These are phyloP conservation scores for Pluvianellus socialis DNA, from an alignment of 2,113 vertebrate species.

Conservation along the genomic window DNA sequence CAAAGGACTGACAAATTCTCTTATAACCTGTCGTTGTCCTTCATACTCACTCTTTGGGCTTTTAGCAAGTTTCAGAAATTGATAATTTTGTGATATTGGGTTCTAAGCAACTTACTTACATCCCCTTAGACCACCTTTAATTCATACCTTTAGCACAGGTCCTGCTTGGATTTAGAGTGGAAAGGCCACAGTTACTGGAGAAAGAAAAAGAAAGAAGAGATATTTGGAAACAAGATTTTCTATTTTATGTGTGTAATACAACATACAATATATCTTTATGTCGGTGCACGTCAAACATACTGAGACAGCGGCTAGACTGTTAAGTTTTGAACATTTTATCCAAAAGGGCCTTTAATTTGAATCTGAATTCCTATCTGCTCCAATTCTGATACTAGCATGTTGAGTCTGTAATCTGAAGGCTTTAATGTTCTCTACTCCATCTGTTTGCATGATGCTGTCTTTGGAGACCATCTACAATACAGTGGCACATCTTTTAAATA, in stretches of 20 bases:
- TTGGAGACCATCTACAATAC: conserved; percentile 12
- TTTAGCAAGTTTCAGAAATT: not conserved
- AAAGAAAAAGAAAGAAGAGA: not conserved
- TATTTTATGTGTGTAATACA: not conserved
- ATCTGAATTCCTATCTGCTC: not conserved
- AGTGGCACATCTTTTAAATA: not conserved
- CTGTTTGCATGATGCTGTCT: conserved; percentile 22
- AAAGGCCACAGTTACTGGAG: not conserved
- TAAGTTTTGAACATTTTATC: not conserved
- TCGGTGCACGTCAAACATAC: not conserved
- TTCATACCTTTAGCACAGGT: not conserved
- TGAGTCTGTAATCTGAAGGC: conserved; percentile 23
- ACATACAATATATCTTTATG: not conserved
- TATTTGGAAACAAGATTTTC: not conserved
- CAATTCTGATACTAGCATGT: not conserved
- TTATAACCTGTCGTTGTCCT: not conserved
- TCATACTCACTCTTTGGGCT: not conserved
- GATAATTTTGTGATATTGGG: not conserved
- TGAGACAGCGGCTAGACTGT: not conserved
- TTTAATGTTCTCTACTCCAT: conserved; percentile 46
- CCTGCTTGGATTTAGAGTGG: not conserved
- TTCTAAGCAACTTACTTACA: not conserved
- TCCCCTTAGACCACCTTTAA: not conserved
- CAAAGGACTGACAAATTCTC: not conserved
- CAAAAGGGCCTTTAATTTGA: not conserved